Percentiles rank a stretch among this genome's conserved stretches.
Conservation (phyloP, 2,888 invertebrate species). For the Amitus sp. region DNA sequence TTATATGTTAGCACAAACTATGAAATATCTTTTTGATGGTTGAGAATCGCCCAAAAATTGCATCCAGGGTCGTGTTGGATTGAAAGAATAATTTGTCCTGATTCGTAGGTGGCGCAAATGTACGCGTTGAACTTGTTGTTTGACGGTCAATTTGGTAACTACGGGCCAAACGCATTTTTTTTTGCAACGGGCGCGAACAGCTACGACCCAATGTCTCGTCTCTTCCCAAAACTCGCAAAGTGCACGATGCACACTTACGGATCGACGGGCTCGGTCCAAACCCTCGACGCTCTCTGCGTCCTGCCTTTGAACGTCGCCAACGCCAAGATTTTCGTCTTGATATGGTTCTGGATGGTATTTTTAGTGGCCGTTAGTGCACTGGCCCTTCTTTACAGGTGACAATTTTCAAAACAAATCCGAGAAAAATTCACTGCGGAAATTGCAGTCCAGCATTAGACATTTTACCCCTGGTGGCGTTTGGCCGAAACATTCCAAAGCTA, state of each 20-base stretch:
- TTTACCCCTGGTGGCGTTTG: too few species aligned
- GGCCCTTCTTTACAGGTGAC: constrained; percentile 73
- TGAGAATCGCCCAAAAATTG: neutral
- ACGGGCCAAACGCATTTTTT: constrained; percentile 70
- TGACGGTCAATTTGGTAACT: constrained; percentile 71
- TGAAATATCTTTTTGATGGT: too few species aligned
- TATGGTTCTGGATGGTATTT: constrained; percentile 80
- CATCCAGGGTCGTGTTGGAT: neutral
- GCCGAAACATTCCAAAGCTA: too few species aligned
- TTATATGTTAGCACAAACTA: too few species aligned
- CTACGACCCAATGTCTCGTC: constrained; percentile 74
- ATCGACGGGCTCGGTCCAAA: constrained; percentile 70
- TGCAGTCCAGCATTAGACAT: too few species aligned
- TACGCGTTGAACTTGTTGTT: constrained; percentile 75
- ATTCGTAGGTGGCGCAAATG: constrained; percentile 74
- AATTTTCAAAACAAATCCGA: too few species aligned
- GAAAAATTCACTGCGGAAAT: too few species aligned
- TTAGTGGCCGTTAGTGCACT: constrained; percentile 72
- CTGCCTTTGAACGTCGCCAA: constrained; percentile 82
- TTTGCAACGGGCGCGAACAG: constrained; percentile 65
- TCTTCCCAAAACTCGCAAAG: constrained; percentile 77
- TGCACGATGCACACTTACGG: constrained; percentile 72
- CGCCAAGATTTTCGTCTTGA: constrained; percentile 79
- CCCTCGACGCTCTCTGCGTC: constrained; percentile 76
- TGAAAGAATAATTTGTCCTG: neutral